Evolutionary conservation across 1,140 invertebrate genomes (phyloP).

Genomic region (Rhysida immarginata): DNA sequence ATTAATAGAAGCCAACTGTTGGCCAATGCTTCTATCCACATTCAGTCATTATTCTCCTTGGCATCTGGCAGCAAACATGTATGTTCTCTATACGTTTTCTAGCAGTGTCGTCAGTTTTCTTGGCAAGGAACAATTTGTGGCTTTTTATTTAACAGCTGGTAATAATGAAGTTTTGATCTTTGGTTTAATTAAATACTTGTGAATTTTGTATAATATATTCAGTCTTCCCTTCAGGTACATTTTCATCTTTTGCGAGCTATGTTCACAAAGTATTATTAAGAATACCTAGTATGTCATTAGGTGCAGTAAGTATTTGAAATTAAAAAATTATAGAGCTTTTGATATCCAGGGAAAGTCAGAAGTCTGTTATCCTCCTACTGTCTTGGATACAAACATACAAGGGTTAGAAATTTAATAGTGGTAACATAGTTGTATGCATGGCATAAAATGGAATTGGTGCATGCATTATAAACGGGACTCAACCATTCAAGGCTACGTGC

Average conservation of each 20-base stretch:
- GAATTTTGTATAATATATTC: neutral
- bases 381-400: no score
- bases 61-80: slow-evolving; percentile 89
- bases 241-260: slow-evolving; percentile 74
- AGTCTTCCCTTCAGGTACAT: slow-evolving; percentile 37
- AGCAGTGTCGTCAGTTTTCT: slow-evolving; percentile 46
- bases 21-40: slow-evolving; percentile 77
- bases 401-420: no score
- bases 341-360: no score
- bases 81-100: slow-evolving; percentile 73
- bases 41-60: slow-evolving; percentile 81
- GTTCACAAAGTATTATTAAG: slow-evolving; percentile 53
- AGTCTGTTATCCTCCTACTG: no score
- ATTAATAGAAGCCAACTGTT: slow-evolving; percentile 47
- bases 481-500: no score
- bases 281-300: slow-evolving; percentile 58
- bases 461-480: no score
- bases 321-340: no score
- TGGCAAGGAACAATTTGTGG: slow-evolving; percentile 84
- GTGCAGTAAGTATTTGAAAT: slow-evolving; percentile 54
- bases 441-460: no score
- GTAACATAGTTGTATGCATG: no score
- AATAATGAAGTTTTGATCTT: no score
- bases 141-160: slow-evolving; percentile 70
- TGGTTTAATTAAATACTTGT: neutral